Percentiles rank a stretch among this genome's conserved stretches.
Conservation (phyloP, 2,113 vertebrate species). For the Sturnus vulgaris region DNA sequence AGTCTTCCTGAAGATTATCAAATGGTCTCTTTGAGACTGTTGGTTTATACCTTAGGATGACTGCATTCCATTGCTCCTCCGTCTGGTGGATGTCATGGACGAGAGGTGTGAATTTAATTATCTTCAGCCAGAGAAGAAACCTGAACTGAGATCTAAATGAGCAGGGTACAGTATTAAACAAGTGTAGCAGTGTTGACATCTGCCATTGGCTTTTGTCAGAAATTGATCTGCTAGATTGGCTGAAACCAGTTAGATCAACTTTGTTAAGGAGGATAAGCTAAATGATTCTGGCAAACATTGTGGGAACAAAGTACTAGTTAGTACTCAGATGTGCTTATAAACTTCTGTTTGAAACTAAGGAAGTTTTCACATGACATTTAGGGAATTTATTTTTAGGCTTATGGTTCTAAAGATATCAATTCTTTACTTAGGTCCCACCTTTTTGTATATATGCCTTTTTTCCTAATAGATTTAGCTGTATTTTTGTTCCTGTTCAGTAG, state of each 20-base stretch:
- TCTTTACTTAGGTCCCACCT: neutral
- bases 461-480: neutral
- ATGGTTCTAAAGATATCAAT: neutral
- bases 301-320: neutral
- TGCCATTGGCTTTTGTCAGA: neutral
- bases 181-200: neutral
- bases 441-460: neutral
- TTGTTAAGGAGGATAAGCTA: neutral
- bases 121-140: neutral
- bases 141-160: neutral
- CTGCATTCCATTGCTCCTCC: neutral
- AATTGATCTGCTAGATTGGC: neutral
- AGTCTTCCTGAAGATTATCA: neutral
- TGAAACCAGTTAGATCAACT: neutral
- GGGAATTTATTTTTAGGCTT: neutral
- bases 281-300: neutral
- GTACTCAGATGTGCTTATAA: neutral
- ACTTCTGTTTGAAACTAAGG: neutral
- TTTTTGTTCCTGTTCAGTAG: neutral
- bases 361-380: neutral
- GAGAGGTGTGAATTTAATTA: neutral
- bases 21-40: neutral
- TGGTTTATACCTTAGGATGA: neutral
- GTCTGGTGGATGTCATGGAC: neutral
- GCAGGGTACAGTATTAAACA: neutral